These are phyloP conservation scores for Dryobates pubescens DNA, from an alignment of 2,797 vertebrate genomes.

Conservation along the genomic window DNA sequence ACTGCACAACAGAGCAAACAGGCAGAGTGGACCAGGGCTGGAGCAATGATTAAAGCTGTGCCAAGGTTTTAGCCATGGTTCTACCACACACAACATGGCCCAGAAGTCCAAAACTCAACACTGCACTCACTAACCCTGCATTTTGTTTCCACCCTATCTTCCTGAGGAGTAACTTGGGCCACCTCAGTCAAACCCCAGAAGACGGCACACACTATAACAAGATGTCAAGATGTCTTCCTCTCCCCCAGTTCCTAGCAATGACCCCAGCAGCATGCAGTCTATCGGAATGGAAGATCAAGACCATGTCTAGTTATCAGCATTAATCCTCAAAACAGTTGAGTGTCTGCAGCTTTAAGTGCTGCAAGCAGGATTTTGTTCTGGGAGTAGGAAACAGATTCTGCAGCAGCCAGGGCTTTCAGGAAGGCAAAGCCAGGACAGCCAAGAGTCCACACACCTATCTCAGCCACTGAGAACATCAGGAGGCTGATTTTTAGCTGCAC, in stretches of 20 bases:
- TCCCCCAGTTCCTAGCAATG: background rate
- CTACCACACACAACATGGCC: background rate
- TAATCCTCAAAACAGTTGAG: background rate
- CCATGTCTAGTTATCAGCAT: background rate
- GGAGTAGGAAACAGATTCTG: background rate
- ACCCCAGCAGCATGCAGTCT: background rate
- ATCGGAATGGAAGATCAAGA: background rate
- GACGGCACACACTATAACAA: background rate
- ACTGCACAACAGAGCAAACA: background rate
- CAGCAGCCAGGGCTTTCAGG: background rate
- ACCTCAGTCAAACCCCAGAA: background rate
- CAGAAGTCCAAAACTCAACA: background rate
- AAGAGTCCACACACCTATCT: background rate
- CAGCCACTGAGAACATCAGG: background rate
- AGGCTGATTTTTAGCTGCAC: background rate
- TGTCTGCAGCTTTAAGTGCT: background rate
- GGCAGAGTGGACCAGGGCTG: background rate
- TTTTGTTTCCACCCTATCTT: background rate
- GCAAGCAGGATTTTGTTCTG: background rate
- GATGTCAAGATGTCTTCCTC: background rate
- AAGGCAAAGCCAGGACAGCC: background rate
- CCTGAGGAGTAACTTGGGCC: accelerated
- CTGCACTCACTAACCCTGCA: background rate
- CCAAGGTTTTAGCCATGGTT: accelerated
- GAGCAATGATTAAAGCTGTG: background rate